Percentiles rank a stretch among this genome's conserved stretches.
Evolutionary conservation across 2,113 vertebrate genomes (phyloP).

Genomic region (Labrus mixtus): DNA sequence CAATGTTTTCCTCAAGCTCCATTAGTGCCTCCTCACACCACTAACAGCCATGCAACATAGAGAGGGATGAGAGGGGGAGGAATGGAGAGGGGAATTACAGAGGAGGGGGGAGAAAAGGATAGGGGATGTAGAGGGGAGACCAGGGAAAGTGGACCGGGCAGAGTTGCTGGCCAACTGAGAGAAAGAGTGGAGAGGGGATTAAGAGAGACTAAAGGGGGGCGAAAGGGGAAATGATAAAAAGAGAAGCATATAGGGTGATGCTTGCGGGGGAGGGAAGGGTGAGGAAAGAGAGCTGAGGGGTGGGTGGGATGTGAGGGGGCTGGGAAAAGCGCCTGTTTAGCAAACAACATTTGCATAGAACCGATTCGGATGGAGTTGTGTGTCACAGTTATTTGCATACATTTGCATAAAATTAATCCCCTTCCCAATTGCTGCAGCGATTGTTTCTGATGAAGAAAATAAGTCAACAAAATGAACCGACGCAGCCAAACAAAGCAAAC

Average conservation of each 20-base stretch:
- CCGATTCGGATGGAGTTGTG: conserved; percentile 76
- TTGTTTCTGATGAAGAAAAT: conserved; percentile 81
- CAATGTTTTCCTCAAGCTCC: conserved; percentile 74
- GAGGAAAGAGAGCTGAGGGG: conserved; percentile 33
- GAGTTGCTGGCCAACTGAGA: conserved; percentile 46
- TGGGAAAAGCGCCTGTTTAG: conserved; percentile 75
- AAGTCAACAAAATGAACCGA: conserved; percentile 77
- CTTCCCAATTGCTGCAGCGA: conserved; percentile 66
- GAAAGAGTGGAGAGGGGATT: conserved; percentile 61
- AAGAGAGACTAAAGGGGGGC: conserved; percentile 43
- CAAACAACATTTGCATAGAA: conserved; percentile 84
- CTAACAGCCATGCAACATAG: conserved; percentile 71
- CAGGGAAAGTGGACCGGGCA: conserved; percentile 19
- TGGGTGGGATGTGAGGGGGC: conserved; percentile 55
- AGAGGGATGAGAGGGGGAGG: conserved; percentile 49
- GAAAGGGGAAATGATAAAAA: conserved; percentile 44
- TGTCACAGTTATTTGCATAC: conserved; percentile 82
- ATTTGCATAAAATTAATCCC: conserved; percentile 86
- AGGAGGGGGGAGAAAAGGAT: background rate
- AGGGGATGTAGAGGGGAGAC: conserved; percentile 7
- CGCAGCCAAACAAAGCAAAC: conserved; percentile 77
- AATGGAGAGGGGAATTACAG: conserved; percentile 60
- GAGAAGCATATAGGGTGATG: conserved; percentile 13
- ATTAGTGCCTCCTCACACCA: conserved; percentile 68
- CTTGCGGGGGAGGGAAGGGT: conserved; percentile 18